phyloP scores from a whole-genome alignment of 2,888 invertebrate genomes.

The Sericinus montela region DNA sequence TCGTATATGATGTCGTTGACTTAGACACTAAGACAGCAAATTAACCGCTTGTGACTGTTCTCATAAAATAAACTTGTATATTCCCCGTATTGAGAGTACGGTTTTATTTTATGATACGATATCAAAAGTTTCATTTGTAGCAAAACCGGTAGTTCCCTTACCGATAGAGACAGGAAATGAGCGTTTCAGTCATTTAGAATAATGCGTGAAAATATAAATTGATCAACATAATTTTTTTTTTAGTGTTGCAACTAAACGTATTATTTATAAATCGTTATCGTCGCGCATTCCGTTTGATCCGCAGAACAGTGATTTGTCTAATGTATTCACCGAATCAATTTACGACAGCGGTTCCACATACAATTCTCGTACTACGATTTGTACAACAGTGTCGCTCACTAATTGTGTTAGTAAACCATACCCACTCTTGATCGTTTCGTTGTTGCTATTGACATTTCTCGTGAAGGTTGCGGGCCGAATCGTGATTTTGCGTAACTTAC shows the following conservation, averaged over 20 bases:
- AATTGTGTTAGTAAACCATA: slow-evolving; percentile 45
- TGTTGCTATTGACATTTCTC: slow-evolving; percentile 73
- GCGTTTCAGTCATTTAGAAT: neutral
- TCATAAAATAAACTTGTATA: too few relatives aligned
- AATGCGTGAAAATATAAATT: neutral
- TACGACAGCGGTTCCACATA: neutral
- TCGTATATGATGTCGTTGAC: too few relatives aligned
- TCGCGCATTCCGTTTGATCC: neutral
- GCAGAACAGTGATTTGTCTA: neutral
- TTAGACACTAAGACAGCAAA: too few relatives aligned
- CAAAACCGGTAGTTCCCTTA: neutral
- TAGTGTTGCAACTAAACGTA: neutral
- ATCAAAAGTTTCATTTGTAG: too few relatives aligned
- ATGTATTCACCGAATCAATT: neutral
- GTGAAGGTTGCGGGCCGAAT: slow-evolving; percentile 62
- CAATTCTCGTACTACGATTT: neutral
- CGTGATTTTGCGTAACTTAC: slow-evolving; percentile 74
- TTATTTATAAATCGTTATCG: neutral
- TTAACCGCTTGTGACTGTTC: too few relatives aligned
- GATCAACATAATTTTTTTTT: neutral
- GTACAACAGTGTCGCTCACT: slow-evolving; percentile 20
- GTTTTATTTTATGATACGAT: too few relatives aligned
- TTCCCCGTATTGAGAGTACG: too few relatives aligned
- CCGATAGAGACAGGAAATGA: neutral
- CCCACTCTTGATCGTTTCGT: slow-evolving; percentile 41